Evolutionary conservation across 2,797 vertebrate genomes (phyloP), one percentile per base, ranked within the genome.

Genomic region (Synanceia verrucosa): DNA sequence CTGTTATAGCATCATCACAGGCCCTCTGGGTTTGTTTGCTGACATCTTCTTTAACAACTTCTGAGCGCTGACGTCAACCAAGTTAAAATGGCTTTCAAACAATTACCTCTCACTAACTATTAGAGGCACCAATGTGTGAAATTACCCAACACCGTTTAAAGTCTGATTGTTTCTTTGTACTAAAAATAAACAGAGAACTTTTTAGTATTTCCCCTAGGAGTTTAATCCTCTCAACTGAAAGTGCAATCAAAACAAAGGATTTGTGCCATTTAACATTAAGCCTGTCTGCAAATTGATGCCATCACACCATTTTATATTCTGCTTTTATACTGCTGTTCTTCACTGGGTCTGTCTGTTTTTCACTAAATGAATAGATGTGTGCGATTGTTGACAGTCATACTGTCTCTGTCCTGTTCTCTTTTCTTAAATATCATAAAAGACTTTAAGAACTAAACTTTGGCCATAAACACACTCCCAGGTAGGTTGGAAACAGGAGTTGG

Each of bases 121-220:
- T 70, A 74, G 66, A 75, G 61, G 76, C 76, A 86, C 33, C 81
- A 70, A 53, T 50, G 88, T 87, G 86, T 88, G 86, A 89, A 89
- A 88, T 89, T 83, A 80, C 68, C 36, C 70, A 19, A 59, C 72
- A 21, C 36, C 50, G 21, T 63, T 77, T 82, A 19, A 18, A 70
- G 70, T 70, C 66, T 79, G 78, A 82, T 84, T 76, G 83, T 73
- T 64, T 76, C 64, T 73, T 47, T 37, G 53, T 9, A 11, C 75
- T 84, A 81, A 76, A 84, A 79, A 86, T 84, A 88, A 78, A 81
- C 29, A 18, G 10, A 70, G 26, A 69, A 71, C 48, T 63, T 70
- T 73, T 66, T 28, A 63, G 51, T 78, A 19, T 85, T 78, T 78
- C 79, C 77, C 57, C 4, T 2, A 34, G 43, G 69, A 73, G 44